Percentiles rank a stretch among this genome's conserved stretches.
Conservation (phyloP, 1,140 invertebrate genomes). For the Lepidotrigona ventralis region DNA sequence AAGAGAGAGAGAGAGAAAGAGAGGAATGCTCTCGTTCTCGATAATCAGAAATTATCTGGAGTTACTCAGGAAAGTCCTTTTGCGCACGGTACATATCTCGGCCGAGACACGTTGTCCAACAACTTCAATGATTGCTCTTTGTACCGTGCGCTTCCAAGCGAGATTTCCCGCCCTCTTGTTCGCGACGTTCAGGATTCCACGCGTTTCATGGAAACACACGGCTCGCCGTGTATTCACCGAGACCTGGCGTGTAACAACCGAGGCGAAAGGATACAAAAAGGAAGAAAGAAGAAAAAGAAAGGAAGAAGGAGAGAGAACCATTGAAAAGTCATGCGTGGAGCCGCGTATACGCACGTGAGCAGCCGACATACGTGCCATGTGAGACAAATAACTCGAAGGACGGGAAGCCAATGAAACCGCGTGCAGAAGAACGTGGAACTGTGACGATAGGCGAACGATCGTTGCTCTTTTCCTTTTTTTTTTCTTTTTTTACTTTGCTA, state of each 20-base stretch:
- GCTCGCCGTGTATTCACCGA: conserved; percentile 32
- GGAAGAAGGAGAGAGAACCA: neutral
- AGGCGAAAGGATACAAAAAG: neutral
- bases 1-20: too few relatives aligned
- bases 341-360: conserved; percentile 15
- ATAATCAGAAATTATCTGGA: neutral
- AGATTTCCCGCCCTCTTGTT: neutral
- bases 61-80: neutral
- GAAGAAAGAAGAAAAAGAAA: too few relatives aligned
- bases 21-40: neutral
- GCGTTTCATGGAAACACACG: conserved; percentile 18
- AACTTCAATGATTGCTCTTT: neutral
- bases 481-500: neutral
- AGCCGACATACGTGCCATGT: conserved; percentile 22
- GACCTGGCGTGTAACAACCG: neutral
- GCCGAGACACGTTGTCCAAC: neutral
- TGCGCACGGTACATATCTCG: neutral
- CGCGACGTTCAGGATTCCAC: conserved; percentile 12
- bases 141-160: neutral
- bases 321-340: conserved; percentile 1
- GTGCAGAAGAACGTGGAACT: conserved; percentile 1
- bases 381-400: conserved; percentile 32
- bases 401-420: neutral
- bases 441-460: conserved; percentile 17
- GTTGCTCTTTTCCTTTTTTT: neutral